Conservation (phyloP, 2,888 invertebrate genomes). For the Subacronicta megacephala region DNA sequence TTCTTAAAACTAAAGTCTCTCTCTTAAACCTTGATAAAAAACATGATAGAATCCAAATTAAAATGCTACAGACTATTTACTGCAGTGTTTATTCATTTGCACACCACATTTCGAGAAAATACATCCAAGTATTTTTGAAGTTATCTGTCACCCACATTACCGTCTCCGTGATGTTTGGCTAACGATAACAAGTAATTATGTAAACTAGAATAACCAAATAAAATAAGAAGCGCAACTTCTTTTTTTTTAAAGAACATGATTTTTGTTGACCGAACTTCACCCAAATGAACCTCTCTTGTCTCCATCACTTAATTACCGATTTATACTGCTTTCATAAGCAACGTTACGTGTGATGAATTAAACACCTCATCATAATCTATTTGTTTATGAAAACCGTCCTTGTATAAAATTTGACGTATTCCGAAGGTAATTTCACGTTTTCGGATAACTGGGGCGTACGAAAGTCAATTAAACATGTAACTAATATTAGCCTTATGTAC, state of each 20-base stretch:
- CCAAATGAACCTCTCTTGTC: slow-evolving; percentile 45
- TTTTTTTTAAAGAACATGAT: slow-evolving; percentile 27
- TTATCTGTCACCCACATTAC: too few species aligned
- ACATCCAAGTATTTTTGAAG: too few species aligned
- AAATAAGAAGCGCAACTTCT: neutral
- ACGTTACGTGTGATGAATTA: slow-evolving; percentile 26
- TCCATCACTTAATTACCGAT: slow-evolving; percentile 38
- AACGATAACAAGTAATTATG: too few species aligned
- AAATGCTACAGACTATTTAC: too few species aligned
- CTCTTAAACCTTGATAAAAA: too few species aligned
- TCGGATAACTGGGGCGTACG: slow-evolving; percentile 29
- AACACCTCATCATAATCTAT: slow-evolving; percentile 25
- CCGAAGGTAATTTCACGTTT: slow-evolving; percentile 34
- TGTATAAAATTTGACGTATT: slow-evolving; percentile 18
- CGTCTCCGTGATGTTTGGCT: too few species aligned
- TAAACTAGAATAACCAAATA: too few species aligned
- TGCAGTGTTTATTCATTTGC: too few species aligned
- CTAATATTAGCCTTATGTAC: slow-evolving; percentile 38
- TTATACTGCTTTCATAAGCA: slow-evolving; percentile 15
- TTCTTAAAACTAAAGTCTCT: too few species aligned
- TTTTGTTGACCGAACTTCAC: slow-evolving; percentile 22
- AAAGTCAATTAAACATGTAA: slow-evolving; percentile 45
- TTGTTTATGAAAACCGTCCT: slow-evolving; percentile 34
- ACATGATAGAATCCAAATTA: too few species aligned
- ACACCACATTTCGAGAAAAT: too few species aligned